Evolutionary conservation across 2,797 vertebrate genomes (phyloP).

Genomic region (Muscicapa comitata): DNA sequence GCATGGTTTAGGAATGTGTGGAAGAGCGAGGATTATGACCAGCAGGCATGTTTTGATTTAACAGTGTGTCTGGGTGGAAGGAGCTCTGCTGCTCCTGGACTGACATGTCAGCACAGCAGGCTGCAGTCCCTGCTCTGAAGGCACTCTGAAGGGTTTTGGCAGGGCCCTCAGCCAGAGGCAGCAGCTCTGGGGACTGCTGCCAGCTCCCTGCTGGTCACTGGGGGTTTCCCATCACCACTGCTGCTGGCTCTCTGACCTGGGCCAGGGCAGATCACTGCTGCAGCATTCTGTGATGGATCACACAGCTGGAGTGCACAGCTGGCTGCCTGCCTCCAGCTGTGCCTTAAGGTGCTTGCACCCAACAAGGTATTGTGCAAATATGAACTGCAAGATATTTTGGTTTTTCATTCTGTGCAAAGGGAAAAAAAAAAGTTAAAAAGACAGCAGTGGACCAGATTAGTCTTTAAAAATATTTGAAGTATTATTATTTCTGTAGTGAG

Average conservation of each 20-base stretch:
- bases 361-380: background rate
- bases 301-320: background rate
- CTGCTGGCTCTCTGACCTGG: rapidly evolving
- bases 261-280: background rate
- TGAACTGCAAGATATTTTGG: background rate
- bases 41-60: rapidly evolving
- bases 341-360: background rate
- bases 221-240: rapidly evolving
- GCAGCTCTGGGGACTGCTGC: background rate
- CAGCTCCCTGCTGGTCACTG: rapidly evolving
- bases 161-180: background rate
- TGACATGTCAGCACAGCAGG: rapidly evolving
- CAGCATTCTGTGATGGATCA: background rate
- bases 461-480: background rate
- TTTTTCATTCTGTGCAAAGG: background rate
- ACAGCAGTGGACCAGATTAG: background rate
- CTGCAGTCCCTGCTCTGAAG: rapidly evolving
- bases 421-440: background rate
- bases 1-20: background rate
- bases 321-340: background rate
- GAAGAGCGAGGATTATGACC: background rate
- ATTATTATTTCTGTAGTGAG: background rate
- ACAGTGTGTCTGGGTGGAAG: background rate
- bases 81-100: background rate
- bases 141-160: background rate